Evolutionary conservation across 1,140 invertebrate species (phyloP).

Genomic region (Pogonognathellus flavescens): DNA sequence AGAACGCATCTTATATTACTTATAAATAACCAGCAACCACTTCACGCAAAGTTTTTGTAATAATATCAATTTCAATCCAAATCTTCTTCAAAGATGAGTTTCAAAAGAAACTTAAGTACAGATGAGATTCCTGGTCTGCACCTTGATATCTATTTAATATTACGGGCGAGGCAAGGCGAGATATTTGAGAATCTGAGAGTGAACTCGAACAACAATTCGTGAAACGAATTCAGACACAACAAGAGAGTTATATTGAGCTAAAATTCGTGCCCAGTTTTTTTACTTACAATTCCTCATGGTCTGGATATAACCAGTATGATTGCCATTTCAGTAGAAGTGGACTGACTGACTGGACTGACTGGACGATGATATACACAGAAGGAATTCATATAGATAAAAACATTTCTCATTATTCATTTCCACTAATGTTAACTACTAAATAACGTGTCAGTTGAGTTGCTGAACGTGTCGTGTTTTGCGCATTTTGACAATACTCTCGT

Average conservation of each 20-base stretch:
- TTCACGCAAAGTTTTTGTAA: neutral
- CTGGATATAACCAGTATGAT: neutral
- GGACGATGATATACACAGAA: neutral
- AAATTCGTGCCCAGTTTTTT: neutral
- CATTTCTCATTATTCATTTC: constrained; percentile 34
- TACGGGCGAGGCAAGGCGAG: no score
- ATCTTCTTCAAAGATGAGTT: neutral
- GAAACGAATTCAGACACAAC: neutral
- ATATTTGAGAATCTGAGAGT: neutral
- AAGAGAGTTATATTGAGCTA: neutral
- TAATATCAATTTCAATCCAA: neutral
- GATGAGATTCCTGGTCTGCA: neutral
- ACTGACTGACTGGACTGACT: neutral
- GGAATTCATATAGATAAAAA: neutral
- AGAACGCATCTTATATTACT: no score
- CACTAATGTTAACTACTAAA: constrained; percentile 27
- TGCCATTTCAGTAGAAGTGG: no score
- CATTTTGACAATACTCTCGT: neutral
- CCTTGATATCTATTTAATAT: no score
- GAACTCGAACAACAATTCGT: neutral
- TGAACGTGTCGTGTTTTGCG: constrained; percentile 47
- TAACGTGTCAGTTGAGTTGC: constrained; percentile 41
- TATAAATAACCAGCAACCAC: no score
- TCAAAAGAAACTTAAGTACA: neutral
- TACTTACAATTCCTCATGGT: neutral